Evolutionary conservation across 1,140 invertebrate genomes (phyloP).

Genomic region (Tyrophagus putrescentiae): DNA sequence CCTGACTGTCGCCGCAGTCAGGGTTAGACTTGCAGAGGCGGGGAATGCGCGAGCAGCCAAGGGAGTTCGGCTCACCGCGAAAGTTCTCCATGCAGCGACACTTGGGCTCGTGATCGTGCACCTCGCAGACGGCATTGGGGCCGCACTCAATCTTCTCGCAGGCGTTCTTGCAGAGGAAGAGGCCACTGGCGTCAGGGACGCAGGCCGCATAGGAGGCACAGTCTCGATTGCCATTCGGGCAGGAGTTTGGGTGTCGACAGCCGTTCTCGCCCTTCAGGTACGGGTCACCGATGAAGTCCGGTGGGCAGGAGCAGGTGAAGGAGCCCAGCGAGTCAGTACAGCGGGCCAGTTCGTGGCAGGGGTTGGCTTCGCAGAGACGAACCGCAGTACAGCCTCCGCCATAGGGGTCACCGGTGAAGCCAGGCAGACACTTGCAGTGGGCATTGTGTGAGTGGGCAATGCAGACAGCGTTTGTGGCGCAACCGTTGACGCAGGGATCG

Average conservation of each 20-base stretch:
- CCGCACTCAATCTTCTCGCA: slow-evolving; percentile 57
- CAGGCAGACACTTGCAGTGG: slow-evolving; percentile 56
- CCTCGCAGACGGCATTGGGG: slow-evolving; percentile 54
- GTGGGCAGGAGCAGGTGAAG: slow-evolving; percentile 55
- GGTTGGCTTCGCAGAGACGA: slow-evolving; percentile 49
- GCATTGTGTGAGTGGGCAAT: slow-evolving; percentile 60
- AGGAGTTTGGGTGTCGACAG: slow-evolving; percentile 55
- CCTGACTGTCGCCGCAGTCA: slow-evolving; percentile 54
- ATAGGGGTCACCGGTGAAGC: slow-evolving; percentile 33
- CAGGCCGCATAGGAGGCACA: slow-evolving; percentile 59
- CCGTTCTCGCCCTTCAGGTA: slow-evolving; percentile 37
- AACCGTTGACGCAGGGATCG: slow-evolving; percentile 42
- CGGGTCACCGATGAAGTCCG: slow-evolving; percentile 58
- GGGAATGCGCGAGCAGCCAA: slow-evolving; percentile 50
- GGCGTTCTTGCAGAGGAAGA: slow-evolving; percentile 59
- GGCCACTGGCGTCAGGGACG: slow-evolving; percentile 45
- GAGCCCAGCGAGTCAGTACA: slow-evolving; percentile 50
- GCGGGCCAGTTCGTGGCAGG: slow-evolving; percentile 59
- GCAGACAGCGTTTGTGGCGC: slow-evolving; percentile 71
- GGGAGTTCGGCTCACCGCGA: slow-evolving; percentile 39
- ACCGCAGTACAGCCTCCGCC: slow-evolving; percentile 38
- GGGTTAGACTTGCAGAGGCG: slow-evolving; percentile 49
- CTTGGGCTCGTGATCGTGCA: slow-evolving; percentile 48
- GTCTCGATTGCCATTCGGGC: slow-evolving; percentile 50
- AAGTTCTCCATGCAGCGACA: slow-evolving; percentile 59